These are phyloP conservation scores for Acholoe squamosa DNA, from an alignment of 2,888 invertebrate species.

Conservation along the genomic window DNA sequence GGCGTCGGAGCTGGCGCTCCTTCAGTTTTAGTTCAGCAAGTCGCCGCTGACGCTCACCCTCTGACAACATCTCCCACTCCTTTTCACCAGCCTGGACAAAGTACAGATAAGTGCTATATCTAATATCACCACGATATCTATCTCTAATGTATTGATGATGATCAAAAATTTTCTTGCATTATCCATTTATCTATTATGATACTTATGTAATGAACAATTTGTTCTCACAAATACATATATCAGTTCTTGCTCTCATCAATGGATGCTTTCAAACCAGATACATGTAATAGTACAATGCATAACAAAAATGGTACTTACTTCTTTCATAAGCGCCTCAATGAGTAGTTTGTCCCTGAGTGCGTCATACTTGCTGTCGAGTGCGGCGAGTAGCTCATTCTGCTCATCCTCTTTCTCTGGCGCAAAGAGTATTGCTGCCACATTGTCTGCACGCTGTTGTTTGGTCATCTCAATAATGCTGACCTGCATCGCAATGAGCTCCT, in stretches of 20 bases:
- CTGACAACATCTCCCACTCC: conserved; percentile 76
- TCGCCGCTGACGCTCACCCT: conserved; percentile 73
- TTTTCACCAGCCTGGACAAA: conserved; percentile 73
- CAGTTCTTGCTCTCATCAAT: too few relatives aligned
- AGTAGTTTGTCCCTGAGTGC: conserved; percentile 74
- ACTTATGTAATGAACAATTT: too few relatives aligned
- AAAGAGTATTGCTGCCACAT: conserved; percentile 52
- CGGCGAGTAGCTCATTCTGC: conserved; percentile 68
- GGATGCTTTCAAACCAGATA: too few relatives aligned
- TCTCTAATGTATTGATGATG: too few relatives aligned
- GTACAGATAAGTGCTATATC: not conserved
- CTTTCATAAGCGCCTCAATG: conserved; percentile 69
- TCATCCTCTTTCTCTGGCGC: conserved; percentile 37
- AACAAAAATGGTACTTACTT: conserved; percentile 45
- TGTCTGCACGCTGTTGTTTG: conserved; percentile 46
- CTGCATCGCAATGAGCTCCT: conserved; percentile 22
- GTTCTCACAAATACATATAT: too few relatives aligned
- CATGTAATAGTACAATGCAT: too few relatives aligned
- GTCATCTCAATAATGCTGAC: conserved; percentile 11
- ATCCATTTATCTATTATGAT: too few relatives aligned
- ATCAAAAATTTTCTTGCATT: too few relatives aligned
- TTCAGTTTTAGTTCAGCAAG: conserved; percentile 75
- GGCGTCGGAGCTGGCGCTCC: conserved; percentile 73
- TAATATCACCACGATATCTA: too few relatives aligned
- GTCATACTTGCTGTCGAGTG: conserved; percentile 74